Percentiles rank a stretch among this genome's conserved stretches.
phyloP scores from a whole-genome alignment of 2,797 vertebrate genomes.

The Bucorvus abyssinicus region DNA sequence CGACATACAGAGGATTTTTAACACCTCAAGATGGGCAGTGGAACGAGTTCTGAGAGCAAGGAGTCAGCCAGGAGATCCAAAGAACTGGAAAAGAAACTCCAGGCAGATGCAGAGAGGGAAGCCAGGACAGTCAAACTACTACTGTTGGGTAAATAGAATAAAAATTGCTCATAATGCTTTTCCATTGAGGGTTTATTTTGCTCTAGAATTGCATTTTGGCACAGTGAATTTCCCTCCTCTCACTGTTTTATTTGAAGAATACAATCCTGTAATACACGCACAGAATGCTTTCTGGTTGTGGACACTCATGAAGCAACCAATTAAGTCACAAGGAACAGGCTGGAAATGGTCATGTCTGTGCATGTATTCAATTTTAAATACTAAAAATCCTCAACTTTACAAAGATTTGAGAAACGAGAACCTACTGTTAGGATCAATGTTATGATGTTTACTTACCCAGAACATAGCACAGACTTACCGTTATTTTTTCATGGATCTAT shows the following conservation, averaged over 20 bases:
- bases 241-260: neutral
- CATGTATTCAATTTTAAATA: neutral
- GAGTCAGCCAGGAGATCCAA: slow-evolving; percentile 73
- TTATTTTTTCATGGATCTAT: neutral
- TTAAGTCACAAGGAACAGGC: neutral
- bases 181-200: neutral
- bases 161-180: neutral
- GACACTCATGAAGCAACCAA: neutral
- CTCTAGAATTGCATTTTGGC: neutral
- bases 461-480: neutral
- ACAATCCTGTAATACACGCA: neutral
- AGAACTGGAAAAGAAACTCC: slow-evolving; percentile 78
- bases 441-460: neutral
- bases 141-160: slow-evolving; percentile 71
- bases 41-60: slow-evolving; percentile 74
- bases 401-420: neutral
- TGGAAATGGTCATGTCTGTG: neutral
- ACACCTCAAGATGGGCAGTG: slow-evolving; percentile 64
- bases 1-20: neutral
- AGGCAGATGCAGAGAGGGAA: slow-evolving; percentile 76
- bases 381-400: neutral
- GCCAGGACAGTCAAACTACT: slow-evolving; percentile 77
- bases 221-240: neutral
- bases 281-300: neutral
- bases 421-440: neutral